These are phyloP conservation scores for Chrysemys picta DNA, from an alignment of 2,113 vertebrate genomes.

Conservation along the genomic window DNA sequence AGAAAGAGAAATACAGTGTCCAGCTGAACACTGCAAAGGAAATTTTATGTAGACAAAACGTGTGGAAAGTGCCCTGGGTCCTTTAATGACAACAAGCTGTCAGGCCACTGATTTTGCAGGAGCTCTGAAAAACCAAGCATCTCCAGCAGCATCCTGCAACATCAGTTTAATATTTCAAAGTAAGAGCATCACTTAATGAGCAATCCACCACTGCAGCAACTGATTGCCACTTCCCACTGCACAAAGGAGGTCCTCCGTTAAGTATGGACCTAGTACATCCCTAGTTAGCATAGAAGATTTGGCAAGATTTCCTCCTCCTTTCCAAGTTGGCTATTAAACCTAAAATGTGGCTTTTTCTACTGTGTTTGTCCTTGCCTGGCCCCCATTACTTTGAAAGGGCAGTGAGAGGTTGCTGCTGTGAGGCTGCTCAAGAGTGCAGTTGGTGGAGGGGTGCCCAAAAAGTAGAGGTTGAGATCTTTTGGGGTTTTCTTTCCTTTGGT, in stretches of 20 bases:
- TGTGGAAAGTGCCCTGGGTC: not conserved
- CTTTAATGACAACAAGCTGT: not conserved
- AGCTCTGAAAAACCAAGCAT: not conserved
- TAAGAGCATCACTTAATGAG: not conserved
- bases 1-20: not conserved
- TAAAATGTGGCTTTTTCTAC: not conserved
- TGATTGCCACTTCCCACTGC: not conserved
- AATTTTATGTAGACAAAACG: not conserved
- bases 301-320: not conserved
- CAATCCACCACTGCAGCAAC: too few species aligned
- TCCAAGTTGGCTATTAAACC: not conserved
- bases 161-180: not conserved
- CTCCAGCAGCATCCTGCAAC: not conserved
- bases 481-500: slow-evolving; percentile 52
- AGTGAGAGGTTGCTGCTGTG: not conserved
- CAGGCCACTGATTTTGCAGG: not conserved
- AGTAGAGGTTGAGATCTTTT: slow-evolving; percentile 18
- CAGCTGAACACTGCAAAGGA: not conserved
- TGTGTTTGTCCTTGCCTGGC: not conserved
- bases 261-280: not conserved
- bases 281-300: not conserved
- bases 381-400: not conserved
- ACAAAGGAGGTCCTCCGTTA: not conserved
- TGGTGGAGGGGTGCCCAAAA: not conserved
- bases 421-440: not conserved